Evolutionary conservation across 2,113 vertebrate species (phyloP), one percentile per base, ranked within the genome.

Genomic region (Stegostoma tigrinum): DNA sequence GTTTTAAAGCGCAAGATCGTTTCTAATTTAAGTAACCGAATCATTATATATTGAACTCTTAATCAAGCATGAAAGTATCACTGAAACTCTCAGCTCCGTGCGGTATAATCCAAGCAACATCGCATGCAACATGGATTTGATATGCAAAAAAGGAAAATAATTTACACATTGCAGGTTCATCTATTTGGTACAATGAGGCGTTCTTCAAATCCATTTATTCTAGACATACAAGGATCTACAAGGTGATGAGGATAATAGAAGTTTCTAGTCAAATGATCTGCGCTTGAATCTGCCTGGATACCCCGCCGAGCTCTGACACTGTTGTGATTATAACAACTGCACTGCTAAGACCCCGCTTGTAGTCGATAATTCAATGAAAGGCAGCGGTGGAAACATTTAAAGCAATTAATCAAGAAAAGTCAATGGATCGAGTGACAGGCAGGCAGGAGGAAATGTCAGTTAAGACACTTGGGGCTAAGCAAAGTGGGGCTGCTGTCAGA

Each of bases 351-450:
- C 68, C 7, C 42, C 42, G 66, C 67, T 95, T 95, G 91, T 94
- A 70, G 94, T 72, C 94, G 45, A 42, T 72, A 72, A 95, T 70
- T 95, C 72, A 48, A 70, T 95, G 30, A 95, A 21, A 24, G 75
- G 94, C 66, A 68, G 72, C 52, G 94, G 94, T 72, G 66, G 68
- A 95, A 95, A 95, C 94, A 70, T 52, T 95, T 48, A 95, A 48
- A 95, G 94, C 94, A 45, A 72, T 95, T 95, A 72, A 95, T 95
- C 67, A 95, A 68, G 67, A 52, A 72, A 72, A 94, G 66, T 67
- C 64, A 24, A 2, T 67, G 91, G 67, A 94, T 70, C 23, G 27
- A 95, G 24, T 75, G 94, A 95, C 42, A 27, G 45, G 42, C 48
- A 95, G 94, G 67, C 68, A 42, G 66, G 6, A 72, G 24, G 94